phyloP scores from a whole-genome alignment of 2,113 vertebrate genomes.

The western clawed frog (Xenopus tropicalis) region DNA sequence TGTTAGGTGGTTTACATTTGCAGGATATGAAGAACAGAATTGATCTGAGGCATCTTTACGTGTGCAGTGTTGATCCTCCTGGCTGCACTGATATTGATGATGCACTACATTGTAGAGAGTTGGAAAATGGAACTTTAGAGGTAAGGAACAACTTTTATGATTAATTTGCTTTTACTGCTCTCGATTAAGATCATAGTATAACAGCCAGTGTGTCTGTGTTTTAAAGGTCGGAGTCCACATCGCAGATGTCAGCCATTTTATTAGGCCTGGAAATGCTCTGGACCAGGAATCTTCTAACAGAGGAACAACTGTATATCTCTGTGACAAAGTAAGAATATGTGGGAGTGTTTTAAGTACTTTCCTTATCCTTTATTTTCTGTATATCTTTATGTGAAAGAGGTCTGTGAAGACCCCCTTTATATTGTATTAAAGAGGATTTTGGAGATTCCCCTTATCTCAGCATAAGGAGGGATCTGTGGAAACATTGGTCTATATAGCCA shows the following conservation, averaged over 20 bases:
- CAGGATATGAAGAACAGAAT: constrained; percentile 83
- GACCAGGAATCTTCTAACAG: constrained; percentile 90
- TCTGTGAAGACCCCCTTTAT: too few species aligned
- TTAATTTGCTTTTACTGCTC: neutral
- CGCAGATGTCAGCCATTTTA: constrained; percentile 96
- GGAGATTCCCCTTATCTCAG: too few species aligned
- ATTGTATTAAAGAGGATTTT: too few species aligned
- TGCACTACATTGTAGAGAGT: constrained; percentile 82
- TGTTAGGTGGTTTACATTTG: constrained; percentile 17
- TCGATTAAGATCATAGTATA: neutral
- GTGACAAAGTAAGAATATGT: constrained; percentile 76
- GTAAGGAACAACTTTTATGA: constrained; percentile 50
- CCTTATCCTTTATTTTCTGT: too few species aligned
- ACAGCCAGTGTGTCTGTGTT: constrained; percentile 11
- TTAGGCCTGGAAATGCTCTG: constrained; percentile 89
- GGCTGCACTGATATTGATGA: constrained; percentile 98
- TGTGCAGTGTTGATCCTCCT: constrained; percentile 96
- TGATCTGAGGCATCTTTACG: constrained; percentile 78
- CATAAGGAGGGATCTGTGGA: too few species aligned
- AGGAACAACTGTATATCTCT: constrained; percentile 94
- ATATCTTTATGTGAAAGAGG: too few species aligned
- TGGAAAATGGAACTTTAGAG: constrained; percentile 88
- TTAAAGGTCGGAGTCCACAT: constrained; percentile 93
- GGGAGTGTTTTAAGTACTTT: neutral
- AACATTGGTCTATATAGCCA: too few species aligned